Evolutionary conservation across 2,797 vertebrate species (phyloP).

Genomic region (Crypturellus tataupa): DNA sequence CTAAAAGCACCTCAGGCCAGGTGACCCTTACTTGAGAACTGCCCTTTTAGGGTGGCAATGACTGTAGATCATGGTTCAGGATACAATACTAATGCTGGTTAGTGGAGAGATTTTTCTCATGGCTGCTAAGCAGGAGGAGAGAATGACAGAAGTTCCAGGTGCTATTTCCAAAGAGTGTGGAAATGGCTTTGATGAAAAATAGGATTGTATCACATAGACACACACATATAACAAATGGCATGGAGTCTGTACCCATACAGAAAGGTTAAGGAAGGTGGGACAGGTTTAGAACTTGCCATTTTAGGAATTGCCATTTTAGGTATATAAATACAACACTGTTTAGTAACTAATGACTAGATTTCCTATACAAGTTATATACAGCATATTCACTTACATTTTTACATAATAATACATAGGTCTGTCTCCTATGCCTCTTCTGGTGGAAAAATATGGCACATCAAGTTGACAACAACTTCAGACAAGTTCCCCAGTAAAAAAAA

Average conservation of each 20-base stretch:
- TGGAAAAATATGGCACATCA: neutral
- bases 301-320: conserved; percentile 8
- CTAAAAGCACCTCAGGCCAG: neutral
- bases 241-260: neutral
- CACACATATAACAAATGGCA: neutral
- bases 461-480: neutral
- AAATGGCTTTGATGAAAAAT: neutral
- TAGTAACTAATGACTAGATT: neutral
- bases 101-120: neutral
- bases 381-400: conserved; percentile 10
- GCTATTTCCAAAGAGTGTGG: neutral
- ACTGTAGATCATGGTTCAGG: neutral
- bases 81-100: neutral
- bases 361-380: conserved; percentile 30
- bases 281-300: conserved; percentile 17
- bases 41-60: neutral
- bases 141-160: neutral
- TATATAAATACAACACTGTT: neutral
- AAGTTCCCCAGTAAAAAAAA: neutral
- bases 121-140: neutral
- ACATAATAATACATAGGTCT: conserved; percentile 11
- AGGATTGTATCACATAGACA: neutral
- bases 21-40: neutral
- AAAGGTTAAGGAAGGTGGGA: neutral
- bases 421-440: neutral